Evolutionary conservation across 1,140 invertebrate genomes (phyloP), one percentile per base, ranked within the genome.

Genomic region (Drusus annulatus): DNA sequence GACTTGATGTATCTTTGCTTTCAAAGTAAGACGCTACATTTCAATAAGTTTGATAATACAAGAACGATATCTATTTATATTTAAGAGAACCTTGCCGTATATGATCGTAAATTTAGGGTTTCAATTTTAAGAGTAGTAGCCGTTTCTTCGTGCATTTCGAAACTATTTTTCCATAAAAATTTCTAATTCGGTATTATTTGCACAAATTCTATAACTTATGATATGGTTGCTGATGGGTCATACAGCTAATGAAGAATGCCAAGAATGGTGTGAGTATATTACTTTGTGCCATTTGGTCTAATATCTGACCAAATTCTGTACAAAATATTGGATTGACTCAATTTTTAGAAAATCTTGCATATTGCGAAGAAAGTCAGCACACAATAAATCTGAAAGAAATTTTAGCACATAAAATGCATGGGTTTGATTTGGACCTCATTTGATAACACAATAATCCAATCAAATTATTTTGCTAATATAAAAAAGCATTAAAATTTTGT

Each of bases 1-100:
- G 68, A 51, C n/a, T 21, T n/a, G 23, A 52, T 71, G 68, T 71
- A 71, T 54, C 68, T 71, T 71, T 71, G 68, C 68, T 71, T 71
- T 71, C 50, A 52, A 71, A 71, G 68, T 71, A 71, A 71, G 51
- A 71, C 13, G 68, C 68, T 71, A 25, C 51, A 71, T 71, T 71
- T 71, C 68, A 52, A 71, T 51, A 71, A 71, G 68, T 71, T 71
- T 54, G 45, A 54, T 71, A 71, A 21, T 54, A 71, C 50, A 71
- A 51, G 19, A 71, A 71, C 50, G 36, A 71, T 52, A 71, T 71
- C 52, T 71, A 54, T 71, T 13, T 45, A 71, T 54, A 71, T 71
- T 71, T 71, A 71, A 71, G 68, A 28, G 25, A 52, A 71, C 17
- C 23, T 71, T 71, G 68, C 68, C 68, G 51, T 71, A 71, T 45